Evolutionary conservation across 2,797 vertebrate genomes (phyloP).

Genomic region (Premnoplex brunnescens): DNA sequence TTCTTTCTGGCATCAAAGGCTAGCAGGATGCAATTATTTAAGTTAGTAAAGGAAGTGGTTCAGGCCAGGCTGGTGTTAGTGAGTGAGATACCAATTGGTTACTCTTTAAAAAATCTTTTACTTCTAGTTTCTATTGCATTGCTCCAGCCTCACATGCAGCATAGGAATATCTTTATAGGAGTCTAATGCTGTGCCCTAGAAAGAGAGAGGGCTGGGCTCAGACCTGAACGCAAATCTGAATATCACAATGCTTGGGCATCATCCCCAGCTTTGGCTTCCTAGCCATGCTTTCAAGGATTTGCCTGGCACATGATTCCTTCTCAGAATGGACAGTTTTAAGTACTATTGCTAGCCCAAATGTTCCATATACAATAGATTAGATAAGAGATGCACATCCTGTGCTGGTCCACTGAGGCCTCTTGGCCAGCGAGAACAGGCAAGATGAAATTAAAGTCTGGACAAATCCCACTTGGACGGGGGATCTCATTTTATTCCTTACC

Average conservation of each 20-base stretch:
- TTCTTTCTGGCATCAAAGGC: constrained; percentile 43
- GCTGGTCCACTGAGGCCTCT: background rate
- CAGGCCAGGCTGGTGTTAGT: background rate
- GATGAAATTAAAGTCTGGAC: background rate
- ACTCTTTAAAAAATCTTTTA: constrained; percentile 3
- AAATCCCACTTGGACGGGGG: accelerated
- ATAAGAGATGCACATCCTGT: accelerated
- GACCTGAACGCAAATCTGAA: background rate
- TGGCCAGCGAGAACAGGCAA: background rate
- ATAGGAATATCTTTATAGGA: background rate
- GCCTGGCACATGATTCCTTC: background rate
- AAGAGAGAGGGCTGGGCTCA: background rate
- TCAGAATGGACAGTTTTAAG: background rate
- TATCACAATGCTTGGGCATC: background rate
- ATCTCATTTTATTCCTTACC: background rate
- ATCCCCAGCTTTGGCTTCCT: background rate
- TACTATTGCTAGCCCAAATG: background rate
- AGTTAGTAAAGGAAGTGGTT: constrained; percentile 22
- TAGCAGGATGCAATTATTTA: constrained; percentile 46
- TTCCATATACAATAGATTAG: background rate
- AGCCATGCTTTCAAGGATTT: background rate
- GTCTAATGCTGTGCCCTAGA: accelerated
- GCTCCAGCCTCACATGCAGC: background rate
- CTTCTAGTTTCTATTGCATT: background rate
- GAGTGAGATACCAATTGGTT: background rate